Evolutionary conservation across 1,140 invertebrate species (phyloP), one percentile per base, ranked within the genome.

Genomic region (Drosophila kohkoa): DNA sequence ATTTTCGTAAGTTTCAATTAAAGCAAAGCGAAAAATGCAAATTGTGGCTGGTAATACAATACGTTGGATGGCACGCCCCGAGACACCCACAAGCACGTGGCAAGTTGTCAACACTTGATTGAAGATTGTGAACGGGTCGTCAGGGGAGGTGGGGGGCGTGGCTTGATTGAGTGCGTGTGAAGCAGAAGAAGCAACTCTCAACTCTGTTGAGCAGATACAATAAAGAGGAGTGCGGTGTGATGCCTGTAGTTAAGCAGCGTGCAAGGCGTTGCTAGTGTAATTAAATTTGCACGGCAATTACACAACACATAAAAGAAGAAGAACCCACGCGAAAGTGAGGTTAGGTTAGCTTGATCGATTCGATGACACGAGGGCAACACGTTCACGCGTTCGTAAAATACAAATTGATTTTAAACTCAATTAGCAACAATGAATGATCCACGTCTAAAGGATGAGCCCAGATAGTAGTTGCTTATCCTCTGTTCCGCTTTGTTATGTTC

Each of bases 321-420:
- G 32, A 20, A 5, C 5, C 35, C 1, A 15, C 6, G 25, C 1
- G 15, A 48, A 48, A 52, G 16, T 16, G 51, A 38, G 30, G 30
- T 15, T 35, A 43, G 3, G 58, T 64, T 35, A 43, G 3, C 52
- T 64, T 62, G 58, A 77, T 77, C 46, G 57, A 73, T 68, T 25
- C 51, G 51, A 25, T 30, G 10, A 20, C 8, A 55, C 28, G 43
- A 59, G 63, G 69, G 20, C 20, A 25, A 25, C 20, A 25, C 20
- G 20, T 25, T 25, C 20, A 25, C 20, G 20, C 20, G 20, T 25
- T 25, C 64, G 63, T 85, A 65, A 91, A 85, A 85, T 89, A 78
- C 83, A 91, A 92, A 92, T 92, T 92, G 92, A 92, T 92, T 92
- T 91, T 92, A 90, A 91, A 92, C 90, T 92, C 88, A 91, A 92